Evolutionary conservation across 2,888 invertebrate species (phyloP), one percentile per base, ranked within the genome.

Genomic region (Stenoptilia bipunctidactyla): DNA sequence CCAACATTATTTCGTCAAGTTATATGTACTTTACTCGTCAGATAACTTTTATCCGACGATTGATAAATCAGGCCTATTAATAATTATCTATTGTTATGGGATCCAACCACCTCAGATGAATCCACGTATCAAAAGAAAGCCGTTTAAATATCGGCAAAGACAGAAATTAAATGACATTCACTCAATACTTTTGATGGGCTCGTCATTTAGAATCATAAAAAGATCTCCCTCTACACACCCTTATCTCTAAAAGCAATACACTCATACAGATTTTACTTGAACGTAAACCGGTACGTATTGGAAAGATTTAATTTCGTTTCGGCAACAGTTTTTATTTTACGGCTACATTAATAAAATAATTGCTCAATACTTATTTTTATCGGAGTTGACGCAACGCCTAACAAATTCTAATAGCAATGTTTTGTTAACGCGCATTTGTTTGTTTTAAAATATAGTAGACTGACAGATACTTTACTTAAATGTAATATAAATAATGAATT

Each of bases 291-390:
- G 52, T 60, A 60, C 64, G 61, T 67, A 67, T 70, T 56, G 57
- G 57, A 63, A 59, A 63, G 58, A 68, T 70, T 72, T 71, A 68
- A 72, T 70, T 72, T 62, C 61, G 61, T 57, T 64, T 59, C 62
- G 61, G 67, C 73, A 69, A 72, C 73, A 63, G 66, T 70, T 75
- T 71, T 70, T 70, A 72, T 73, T 74, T 74, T 74, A 72, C 65
- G 62, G 52, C 43, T 47, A 47, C 67, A 65, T 74, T 70, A 71
- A 70, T 60, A 54, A 59, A 59, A 61, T 63, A 63, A 71, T 68
- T 69, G 58, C 50, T 47, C 48, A 45, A 45, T 41, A 34, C 2
- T 4, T 34, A 9, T 14, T 13, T 34, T 3, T 34, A 27, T 35
- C 15, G 13, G 15, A 3, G 30, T 34, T 25, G 34, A 4, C 34